Percentiles rank a stretch among this genome's conserved stretches.
These are phyloP conservation scores for Sitobion miscanthi DNA, from an alignment of 1,140 invertebrate genomes.

Conservation along the genomic window DNA sequence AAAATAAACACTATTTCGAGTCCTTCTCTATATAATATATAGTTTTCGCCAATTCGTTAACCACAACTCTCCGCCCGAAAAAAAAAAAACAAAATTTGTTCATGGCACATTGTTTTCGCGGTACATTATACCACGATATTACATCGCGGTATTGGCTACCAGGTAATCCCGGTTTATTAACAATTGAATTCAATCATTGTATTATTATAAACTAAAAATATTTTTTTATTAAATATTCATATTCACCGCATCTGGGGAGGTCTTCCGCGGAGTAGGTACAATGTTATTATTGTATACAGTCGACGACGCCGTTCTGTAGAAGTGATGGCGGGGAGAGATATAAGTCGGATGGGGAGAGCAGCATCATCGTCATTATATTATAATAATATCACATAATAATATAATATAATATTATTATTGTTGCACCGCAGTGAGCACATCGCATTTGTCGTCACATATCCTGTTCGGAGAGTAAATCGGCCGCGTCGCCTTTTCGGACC, in stretches of 20 bases:
- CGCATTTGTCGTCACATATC: slow-evolving; percentile 1
- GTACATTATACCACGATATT: too few relatives aligned
- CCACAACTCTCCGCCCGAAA: neutral
- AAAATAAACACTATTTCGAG: neutral
- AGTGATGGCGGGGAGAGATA: neutral
- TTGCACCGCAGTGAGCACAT: neutral
- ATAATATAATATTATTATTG: neutral
- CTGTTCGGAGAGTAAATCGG: slow-evolving; percentile 39
- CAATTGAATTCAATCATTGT: neutral
- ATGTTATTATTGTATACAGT: neutral
- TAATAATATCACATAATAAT: slow-evolving; percentile 17
- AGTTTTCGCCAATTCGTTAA: neutral
- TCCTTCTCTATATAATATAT: neutral
- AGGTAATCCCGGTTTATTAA: neutral
- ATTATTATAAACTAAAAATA: neutral
- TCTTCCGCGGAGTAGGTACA: neutral
- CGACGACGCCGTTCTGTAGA: neutral
- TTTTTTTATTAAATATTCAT: neutral
- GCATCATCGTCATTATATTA: neutral
- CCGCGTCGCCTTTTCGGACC: slow-evolving; percentile 41
- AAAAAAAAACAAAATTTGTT: too few relatives aligned
- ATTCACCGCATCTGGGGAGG: neutral
- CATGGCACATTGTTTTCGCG: too few relatives aligned
- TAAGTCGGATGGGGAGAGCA: neutral
- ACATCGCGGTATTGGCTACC: neutral